Evolutionary conservation across 2,888 invertebrate species (phyloP), one percentile per base, ranked within the genome.

Genomic region (Zhengitettix transpicula): DNA sequence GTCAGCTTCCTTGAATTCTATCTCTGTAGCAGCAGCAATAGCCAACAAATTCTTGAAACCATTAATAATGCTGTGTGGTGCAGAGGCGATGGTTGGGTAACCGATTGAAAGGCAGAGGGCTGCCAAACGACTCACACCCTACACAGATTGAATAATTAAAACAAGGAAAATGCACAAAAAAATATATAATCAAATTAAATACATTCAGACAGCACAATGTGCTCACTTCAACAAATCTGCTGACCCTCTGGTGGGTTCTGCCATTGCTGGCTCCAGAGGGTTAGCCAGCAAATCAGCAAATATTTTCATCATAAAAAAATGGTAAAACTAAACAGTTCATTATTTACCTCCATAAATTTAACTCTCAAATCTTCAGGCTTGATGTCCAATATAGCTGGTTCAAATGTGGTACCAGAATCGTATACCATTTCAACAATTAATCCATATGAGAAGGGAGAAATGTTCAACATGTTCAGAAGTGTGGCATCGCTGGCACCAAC

Each of bases 401-500:
- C 89, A 74, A 98, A 99, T 71, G 97, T 89, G 67, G 97, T 96
- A 61, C 99, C 99, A 64, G 94, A 94, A 74, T 99, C 99, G 69
- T 97, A 99, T 1, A 99, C 98, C 82, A 89, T 89, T 74, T 90
- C 89, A 64, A 99, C 93, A 53, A 89, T 78, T 69, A 99, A 82
- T 79, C 99, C 99, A 71, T 99, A 99, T 58, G 95, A 94, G 81
- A 99, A 99, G 57, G 99, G 99, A 73, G 96, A 97, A 76, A 99
- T 97, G 81, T 96, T 96, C 80, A 99, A 84, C 99, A 99, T 99
- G 82, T 98, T 99, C 67, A 99, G 81, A 61, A 99, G 85, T 14
- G 98, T 96, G 52, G 98, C 95, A 79, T 99, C 99, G 53, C 96
- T 96, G 71, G 97, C 95, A 69, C 99, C 99, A 63, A 99, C 99